Evolutionary conservation across 2,113 vertebrate genomes (phyloP).

Genomic region (Terrapene triunguis): DNA sequence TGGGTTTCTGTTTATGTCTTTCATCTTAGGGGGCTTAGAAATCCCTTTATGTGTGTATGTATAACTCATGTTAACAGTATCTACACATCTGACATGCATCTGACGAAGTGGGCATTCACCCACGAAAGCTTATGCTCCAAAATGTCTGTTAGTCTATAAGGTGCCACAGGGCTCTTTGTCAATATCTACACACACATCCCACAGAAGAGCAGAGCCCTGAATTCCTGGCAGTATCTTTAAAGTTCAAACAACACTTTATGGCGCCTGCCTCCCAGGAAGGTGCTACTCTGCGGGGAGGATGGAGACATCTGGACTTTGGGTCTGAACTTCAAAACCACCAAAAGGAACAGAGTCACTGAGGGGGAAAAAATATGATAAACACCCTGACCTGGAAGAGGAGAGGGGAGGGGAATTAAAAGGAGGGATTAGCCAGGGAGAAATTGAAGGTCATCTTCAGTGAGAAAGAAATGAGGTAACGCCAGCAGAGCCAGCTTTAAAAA

Average conservation of each 20-base stretch:
- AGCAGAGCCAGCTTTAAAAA: slow-evolving; percentile 76
- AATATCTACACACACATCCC: accelerated
- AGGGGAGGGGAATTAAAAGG: slow-evolving; percentile 36
- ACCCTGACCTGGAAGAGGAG: neutral
- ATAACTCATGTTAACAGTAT: accelerated
- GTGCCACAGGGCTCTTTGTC: no score
- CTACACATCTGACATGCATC: accelerated
- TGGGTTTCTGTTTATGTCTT: neutral
- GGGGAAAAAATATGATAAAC: neutral
- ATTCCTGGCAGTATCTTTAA: neutral
- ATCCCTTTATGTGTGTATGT: neutral
- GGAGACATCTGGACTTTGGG: neutral
- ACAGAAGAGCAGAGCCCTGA: neutral
- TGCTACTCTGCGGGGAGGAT: accelerated
- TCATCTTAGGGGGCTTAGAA: neutral
- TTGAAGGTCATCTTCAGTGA: slow-evolving; percentile 75
- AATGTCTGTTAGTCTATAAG: no score
- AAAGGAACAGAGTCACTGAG: accelerated
- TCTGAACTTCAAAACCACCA: accelerated
- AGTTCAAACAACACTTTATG: neutral
- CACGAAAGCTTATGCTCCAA: no score
- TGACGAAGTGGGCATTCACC: no score
- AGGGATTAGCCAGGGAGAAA: slow-evolving; percentile 29
- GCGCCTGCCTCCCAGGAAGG: accelerated
- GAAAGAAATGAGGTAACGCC: slow-evolving; percentile 76